Conservation (phyloP, 2,888 invertebrate species). For the Thecophora atra region DNA sequence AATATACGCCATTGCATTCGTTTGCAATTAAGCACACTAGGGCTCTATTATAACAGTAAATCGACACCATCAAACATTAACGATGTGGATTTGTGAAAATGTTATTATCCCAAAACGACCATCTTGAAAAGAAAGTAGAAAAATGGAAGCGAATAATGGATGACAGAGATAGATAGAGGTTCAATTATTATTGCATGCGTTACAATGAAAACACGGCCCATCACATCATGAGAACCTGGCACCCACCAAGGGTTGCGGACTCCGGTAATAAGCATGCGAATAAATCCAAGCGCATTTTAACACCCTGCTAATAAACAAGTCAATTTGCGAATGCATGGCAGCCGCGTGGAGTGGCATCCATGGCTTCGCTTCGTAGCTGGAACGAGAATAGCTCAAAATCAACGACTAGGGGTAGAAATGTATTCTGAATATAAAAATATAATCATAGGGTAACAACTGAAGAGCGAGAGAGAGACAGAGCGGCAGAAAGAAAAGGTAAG, state of each 20-base stretch:
- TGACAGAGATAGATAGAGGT: not conserved
- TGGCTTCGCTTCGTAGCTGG: not conserved
- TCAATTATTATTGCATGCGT: conserved; percentile 22
- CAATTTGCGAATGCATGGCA: conserved; percentile 32
- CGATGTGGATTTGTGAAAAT: not conserved
- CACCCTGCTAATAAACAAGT: conserved; percentile 26
- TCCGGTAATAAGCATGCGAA: conserved; percentile 23
- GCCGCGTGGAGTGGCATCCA: not conserved
- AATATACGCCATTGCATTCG: conserved; percentile 28
- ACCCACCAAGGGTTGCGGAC: conserved; percentile 7
- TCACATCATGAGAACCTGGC: not conserved
- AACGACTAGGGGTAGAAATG: not conserved
- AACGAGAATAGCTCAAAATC: not conserved
- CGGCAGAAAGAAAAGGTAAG: not conserved
- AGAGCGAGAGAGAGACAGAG: conserved; percentile 6
- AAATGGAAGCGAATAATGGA: not conserved
- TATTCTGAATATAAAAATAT: conserved; percentile 17
- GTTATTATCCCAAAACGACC: conserved; percentile 27
- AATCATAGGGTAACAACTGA: not conserved
- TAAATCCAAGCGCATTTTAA: conserved; percentile 21
- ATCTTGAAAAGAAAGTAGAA: conserved; percentile 11
- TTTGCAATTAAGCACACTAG: conserved; percentile 1
- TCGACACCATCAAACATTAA: not conserved
- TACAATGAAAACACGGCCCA: conserved; percentile 6
- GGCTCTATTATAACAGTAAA: not conserved